These are phyloP conservation scores for Arbacia lixula DNA, from an alignment of 53 echinoderm and acorn worm species.

Conservation along the genomic window DNA sequence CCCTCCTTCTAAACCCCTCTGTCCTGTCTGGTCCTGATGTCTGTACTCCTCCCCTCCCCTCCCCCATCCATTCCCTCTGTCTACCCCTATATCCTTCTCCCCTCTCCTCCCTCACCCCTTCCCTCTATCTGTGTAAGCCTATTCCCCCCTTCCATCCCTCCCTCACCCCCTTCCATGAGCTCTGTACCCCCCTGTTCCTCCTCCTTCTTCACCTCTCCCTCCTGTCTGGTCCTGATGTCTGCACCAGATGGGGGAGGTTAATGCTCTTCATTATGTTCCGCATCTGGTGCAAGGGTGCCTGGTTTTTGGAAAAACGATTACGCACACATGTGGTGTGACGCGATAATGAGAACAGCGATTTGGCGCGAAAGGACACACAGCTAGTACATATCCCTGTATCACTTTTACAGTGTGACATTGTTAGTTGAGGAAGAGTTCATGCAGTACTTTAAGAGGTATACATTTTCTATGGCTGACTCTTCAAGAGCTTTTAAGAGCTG, in stretches of 20 bases:
- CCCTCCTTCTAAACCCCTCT: no score
- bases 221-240: background rate
- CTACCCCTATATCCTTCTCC: background rate
- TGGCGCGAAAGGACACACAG: constrained; percentile 37
- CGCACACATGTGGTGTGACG: constrained; percentile 18
- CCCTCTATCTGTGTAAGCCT: background rate
- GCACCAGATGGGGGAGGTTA: constrained; percentile 9
- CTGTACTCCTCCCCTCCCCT: no score
- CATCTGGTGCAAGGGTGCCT: constrained; percentile 29
- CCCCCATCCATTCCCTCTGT: no score
- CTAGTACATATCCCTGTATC: constrained; percentile 25
- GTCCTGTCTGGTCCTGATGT: no score
- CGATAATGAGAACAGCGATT: constrained; percentile 30
- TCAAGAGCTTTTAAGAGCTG: no score
- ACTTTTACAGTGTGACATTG: constrained; percentile 19
- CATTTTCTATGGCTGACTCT: no score
- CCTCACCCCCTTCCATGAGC: background rate
- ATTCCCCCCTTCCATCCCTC: background rate
- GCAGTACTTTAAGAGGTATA: no score
- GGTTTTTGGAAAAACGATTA: constrained; percentile 37
- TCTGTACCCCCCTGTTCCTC: background rate
- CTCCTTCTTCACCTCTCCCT: background rate
- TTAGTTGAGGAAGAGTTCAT: no score
- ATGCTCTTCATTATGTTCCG: constrained; percentile 18
- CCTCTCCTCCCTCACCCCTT: background rate